These are phyloP conservation scores for Momotus momota DNA, from an alignment of 2,797 vertebrate species.

Conservation along the genomic window DNA sequence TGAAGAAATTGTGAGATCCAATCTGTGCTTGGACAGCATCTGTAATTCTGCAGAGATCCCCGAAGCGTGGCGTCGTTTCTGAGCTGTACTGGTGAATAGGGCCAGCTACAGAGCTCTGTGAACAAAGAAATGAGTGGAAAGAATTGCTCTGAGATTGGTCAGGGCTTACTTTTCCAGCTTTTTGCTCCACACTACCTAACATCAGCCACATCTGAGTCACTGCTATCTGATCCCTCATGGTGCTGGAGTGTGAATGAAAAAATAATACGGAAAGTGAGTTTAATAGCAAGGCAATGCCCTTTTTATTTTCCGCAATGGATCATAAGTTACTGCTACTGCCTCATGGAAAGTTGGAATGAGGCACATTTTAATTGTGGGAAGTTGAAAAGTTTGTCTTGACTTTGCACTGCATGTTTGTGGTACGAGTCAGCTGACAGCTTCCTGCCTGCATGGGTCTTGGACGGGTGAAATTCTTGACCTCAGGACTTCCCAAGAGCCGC, in stretches of 20 bases:
- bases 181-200: not conserved
- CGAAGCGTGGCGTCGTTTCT: not conserved
- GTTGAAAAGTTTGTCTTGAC: slow-evolving; percentile 44
- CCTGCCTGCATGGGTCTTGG: slow-evolving; percentile 16
- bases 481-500: not conserved
- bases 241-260: not conserved
- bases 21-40: not conserved
- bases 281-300: not conserved
- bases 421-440: slow-evolving; percentile 56
- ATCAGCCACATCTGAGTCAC: not conserved
- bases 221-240: not conserved
- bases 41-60: not conserved
- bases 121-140: not conserved
- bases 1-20: not conserved
- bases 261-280: not conserved
- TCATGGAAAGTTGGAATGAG: slow-evolving; percentile 46
- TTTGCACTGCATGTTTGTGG: slow-evolving; percentile 33
- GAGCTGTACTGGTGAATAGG: not conserved
- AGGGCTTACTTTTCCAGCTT: not conserved
- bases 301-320: not conserved
- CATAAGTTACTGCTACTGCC: not conserved
- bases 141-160: not conserved
- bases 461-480: slow-evolving; percentile 56
- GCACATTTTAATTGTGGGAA: slow-evolving; percentile 23
- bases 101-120: not conserved